Evolutionary conservation across 1,140 invertebrate species (phyloP), one percentile per base, ranked within the genome.

Genomic region (Reticulitermes speratus): DNA sequence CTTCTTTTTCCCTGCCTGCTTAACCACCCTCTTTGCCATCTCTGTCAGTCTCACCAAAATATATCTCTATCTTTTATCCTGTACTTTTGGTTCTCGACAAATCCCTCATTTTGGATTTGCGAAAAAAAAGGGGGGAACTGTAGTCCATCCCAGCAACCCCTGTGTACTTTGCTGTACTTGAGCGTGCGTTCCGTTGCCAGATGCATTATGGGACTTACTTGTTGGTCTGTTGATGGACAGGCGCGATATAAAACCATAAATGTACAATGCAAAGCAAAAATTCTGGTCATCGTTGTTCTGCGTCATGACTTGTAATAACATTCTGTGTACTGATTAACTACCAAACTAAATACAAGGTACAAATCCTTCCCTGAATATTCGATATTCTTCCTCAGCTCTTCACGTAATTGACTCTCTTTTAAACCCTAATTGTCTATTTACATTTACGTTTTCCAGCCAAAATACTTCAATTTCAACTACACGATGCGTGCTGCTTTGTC

Each of bases 71-170:
- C 84, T 38, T 84, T 11, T 52, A 21, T 19, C 30, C 84, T 45
- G 45, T 32, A 25, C 85, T 86, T 82, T 48, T 30, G n/a, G 75
- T 86, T 86, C 85, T 86, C 85, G n/a, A 86, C 85, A 86, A 86
- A 86, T 86, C 85, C 85, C 85, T 86, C 85, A 86, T 86, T 86
- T 86, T 86, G 48, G 85, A 65, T 59, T 86, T 86, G 30, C 65
- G 85, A 23, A n/a, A 45, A 81, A 81, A 12, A 82, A 82, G 85
- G 55, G 59, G 65, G 25, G n/a, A 84, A 44, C 7, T 30, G 9
- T 84, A 44, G 83, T 84, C 83, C 83, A 84, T 32, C 83, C 83
- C 65, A 75, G 65, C 65, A 75, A 75, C 65, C 65, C 65, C 65
- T 75, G 65, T 75, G 65, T 75, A 75, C 65, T 75, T 75, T 75